Conservation (phyloP, 2,888 invertebrate species). For the Tortrix viridana region DNA sequence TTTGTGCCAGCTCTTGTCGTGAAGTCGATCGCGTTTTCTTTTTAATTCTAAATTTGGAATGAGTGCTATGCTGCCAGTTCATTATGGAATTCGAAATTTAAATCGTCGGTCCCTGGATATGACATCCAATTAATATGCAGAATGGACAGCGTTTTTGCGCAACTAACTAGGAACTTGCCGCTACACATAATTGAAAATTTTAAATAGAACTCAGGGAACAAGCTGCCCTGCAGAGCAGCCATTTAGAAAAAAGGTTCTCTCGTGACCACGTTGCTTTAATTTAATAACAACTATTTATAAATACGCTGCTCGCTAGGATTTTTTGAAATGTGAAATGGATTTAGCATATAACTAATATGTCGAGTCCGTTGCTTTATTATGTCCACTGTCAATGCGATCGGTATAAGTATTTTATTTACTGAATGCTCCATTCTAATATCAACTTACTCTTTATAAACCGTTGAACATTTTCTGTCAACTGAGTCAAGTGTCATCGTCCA, state of each 20-base stretch:
- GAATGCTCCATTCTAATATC: too few relatives aligned
- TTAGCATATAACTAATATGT: too few relatives aligned
- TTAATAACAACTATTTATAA: constrained; percentile 19
- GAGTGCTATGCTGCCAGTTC: constrained; percentile 6
- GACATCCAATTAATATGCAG: background rate
- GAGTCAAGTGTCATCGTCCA: too few relatives aligned
- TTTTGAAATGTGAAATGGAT: background rate
- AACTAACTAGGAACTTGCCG: background rate
- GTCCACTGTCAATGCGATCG: too few relatives aligned
- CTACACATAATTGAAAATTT: constrained; percentile 18
- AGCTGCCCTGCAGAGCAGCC: background rate
- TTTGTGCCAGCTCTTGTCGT: constrained; percentile 61
- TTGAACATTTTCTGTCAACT: too few relatives aligned
- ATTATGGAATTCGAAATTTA: constrained; percentile 1
- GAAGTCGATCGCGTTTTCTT: constrained; percentile 49
- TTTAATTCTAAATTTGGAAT: constrained; percentile 27
- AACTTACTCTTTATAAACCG: too few relatives aligned
- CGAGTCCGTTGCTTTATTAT: too few relatives aligned
- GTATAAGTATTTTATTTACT: too few relatives aligned
- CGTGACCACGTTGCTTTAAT: constrained; percentile 11
- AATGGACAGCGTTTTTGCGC: background rate
- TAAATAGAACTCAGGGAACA: constrained; percentile 16
- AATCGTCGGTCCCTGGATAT: background rate
- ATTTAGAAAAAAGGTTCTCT: background rate
- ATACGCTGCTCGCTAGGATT: background rate